These are phyloP conservation scores for Dallia pectoralis DNA, from an alignment of 2,797 vertebrate genomes.

Conservation along the genomic window DNA sequence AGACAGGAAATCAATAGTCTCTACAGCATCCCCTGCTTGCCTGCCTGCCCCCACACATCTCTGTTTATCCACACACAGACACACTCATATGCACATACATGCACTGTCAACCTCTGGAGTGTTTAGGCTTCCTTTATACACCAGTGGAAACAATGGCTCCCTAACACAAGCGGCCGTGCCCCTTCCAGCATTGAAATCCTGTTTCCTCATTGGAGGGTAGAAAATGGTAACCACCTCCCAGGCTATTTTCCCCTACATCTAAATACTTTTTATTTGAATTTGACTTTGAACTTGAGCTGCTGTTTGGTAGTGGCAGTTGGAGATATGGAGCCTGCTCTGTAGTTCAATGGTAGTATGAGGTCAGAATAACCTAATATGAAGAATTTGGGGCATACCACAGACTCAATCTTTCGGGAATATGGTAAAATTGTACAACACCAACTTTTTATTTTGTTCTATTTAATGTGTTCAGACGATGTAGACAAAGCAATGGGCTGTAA, in stretches of 20 bases:
- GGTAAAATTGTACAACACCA: constrained; percentile 50
- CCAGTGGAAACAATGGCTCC: constrained; percentile 62
- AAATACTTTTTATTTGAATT: constrained; percentile 61
- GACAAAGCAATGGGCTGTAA: constrained; percentile 39
- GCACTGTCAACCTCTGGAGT: constrained; percentile 65
- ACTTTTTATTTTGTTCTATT: constrained; percentile 34
- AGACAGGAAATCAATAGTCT: constrained; percentile 67
- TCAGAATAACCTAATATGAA: constrained; percentile 36
- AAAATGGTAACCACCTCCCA: constrained; percentile 52
- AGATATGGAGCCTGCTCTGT: constrained; percentile 38
- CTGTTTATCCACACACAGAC: constrained; percentile 43
- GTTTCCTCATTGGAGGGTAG: constrained; percentile 64
- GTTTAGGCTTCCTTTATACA: constrained; percentile 68
- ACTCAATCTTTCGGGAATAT: constrained; percentile 44
- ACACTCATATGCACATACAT: constrained; percentile 60
- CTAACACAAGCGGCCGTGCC: constrained; percentile 49
- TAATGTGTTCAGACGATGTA: constrained; percentile 53
- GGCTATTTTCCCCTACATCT: constrained; percentile 39
- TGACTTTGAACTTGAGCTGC: constrained; percentile 41
- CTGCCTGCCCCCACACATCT: constrained; percentile 47
- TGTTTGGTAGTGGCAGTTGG: constrained; percentile 52
- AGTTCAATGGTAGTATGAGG: constrained; percentile 43
- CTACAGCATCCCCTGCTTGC: constrained; percentile 43
- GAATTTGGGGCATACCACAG: constrained; percentile 22
- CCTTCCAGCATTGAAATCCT: constrained; percentile 46